Conservation (phyloP, 2,888 invertebrate genomes). For the Axea sp. region DNA sequence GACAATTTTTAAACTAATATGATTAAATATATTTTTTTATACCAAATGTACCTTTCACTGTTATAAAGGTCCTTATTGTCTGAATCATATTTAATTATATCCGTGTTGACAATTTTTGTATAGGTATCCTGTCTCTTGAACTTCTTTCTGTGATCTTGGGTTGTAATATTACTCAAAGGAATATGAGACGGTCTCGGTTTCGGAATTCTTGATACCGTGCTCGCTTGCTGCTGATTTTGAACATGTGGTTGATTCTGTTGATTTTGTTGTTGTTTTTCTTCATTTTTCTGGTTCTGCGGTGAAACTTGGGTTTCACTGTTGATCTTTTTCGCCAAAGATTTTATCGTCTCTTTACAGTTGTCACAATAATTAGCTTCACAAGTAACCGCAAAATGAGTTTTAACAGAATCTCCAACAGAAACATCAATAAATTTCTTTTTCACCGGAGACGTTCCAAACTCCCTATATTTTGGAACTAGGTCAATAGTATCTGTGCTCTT, state of each 20-base stretch:
- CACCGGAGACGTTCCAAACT: slow-evolving; percentile 76
- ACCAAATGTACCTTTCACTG: slow-evolving; percentile 58
- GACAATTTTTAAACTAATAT: no score
- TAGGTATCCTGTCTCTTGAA: slow-evolving; percentile 78
- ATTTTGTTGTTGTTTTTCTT: slow-evolving; percentile 4
- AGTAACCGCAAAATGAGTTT: slow-evolving; percentile 80
- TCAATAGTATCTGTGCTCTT: slow-evolving; percentile 79
- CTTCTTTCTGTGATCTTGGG: slow-evolving; percentile 69
- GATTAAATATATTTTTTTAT: no score
- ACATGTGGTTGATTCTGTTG: slow-evolving; percentile 10
- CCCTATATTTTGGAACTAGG: slow-evolving; percentile 72
- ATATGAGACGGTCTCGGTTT: slow-evolving; percentile 74
- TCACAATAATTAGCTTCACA: slow-evolving; percentile 82
- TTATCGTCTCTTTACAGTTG: slow-evolving; percentile 82
- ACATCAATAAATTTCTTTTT: slow-evolving; percentile 80
- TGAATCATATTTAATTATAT: slow-evolving; percentile 72
- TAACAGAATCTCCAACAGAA: slow-evolving; percentile 80
- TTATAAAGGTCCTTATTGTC: slow-evolving; percentile 75
- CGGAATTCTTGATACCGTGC: slow-evolving; percentile 69
- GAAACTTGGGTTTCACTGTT: slow-evolving; percentile 68
- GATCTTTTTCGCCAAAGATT: slow-evolving; percentile 80
- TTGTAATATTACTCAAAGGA: slow-evolving; percentile 40
- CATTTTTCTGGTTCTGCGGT: slow-evolving; percentile 36
- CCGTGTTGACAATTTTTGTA: slow-evolving; percentile 71
- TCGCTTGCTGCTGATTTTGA: slow-evolving; percentile 45